These are phyloP conservation scores for Argopecten irradians DNA, from an alignment of 1,140 invertebrate species.

Conservation along the genomic window DNA sequence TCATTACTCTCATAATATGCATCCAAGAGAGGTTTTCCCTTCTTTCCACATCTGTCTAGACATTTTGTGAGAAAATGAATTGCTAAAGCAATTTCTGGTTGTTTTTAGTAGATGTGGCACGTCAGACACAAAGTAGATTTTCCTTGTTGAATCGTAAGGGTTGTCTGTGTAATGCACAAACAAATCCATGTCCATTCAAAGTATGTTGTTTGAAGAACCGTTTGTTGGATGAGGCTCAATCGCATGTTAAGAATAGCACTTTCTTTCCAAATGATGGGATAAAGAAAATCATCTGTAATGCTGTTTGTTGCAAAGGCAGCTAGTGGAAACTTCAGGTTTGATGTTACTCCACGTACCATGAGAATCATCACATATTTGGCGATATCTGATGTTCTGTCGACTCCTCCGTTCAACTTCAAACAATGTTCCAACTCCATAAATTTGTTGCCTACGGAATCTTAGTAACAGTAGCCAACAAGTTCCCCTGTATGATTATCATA, in stretches of 20 bases:
- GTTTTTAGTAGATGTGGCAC: slow-evolving; percentile 48
- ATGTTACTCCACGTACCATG: slow-evolving; percentile 44
- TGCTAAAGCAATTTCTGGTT: slow-evolving; percentile 48
- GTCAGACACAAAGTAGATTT: slow-evolving; percentile 56
- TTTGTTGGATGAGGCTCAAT: slow-evolving; percentile 50
- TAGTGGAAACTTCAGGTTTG: slow-evolving; percentile 41
- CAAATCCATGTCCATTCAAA: neutral
- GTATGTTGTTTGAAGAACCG: slow-evolving; percentile 41
- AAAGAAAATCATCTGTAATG: slow-evolving; percentile 49
- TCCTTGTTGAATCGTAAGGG: slow-evolving; percentile 32
- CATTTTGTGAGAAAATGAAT: slow-evolving; percentile 49
- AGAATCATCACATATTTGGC: slow-evolving; percentile 26
- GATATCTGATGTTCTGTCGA: neutral
- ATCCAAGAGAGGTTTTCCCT: slow-evolving; percentile 46
- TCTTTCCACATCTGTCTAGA: slow-evolving; percentile 46
- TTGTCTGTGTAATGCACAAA: slow-evolving; percentile 35
- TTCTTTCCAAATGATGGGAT: slow-evolving; percentile 49
- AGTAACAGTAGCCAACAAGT: neutral
- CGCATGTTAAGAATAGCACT: slow-evolving; percentile 49
- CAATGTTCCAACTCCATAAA: neutral
- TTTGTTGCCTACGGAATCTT: neutral
- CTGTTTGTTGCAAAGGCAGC: slow-evolving; percentile 46
- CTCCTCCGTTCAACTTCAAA: no score
- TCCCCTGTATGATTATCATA: neutral
- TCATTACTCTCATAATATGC: slow-evolving; percentile 52